Base-by-base conservation (phyloP, 1,140 invertebrate species). In the Drosophila grimshawi region DNA sequence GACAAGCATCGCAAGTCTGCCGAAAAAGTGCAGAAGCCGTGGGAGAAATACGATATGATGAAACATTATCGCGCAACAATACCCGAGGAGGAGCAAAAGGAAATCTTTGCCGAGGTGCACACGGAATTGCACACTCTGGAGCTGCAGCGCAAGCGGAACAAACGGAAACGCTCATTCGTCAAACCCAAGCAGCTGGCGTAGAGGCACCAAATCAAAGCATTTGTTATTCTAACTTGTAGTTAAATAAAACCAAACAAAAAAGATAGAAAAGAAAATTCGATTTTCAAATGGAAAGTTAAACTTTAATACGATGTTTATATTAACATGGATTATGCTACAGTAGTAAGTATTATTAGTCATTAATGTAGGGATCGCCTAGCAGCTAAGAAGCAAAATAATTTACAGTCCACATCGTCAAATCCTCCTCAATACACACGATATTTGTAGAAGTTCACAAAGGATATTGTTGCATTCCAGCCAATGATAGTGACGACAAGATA, bases 11-110 rank as follows among this genome's bases (percentile, higher is more conserved):
- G 93, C 73, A 93, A 92, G 29, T 94, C 94, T 80, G 94, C 95
- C 35, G 92, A 93, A 76, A 91, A 94, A 78, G 90, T 94, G 43
- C 93, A 93, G 52, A 96, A 94, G 81, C 96, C 97, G 6, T 98
- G 96, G 96, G 96, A 97, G 82, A 97, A 97, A 94, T 98, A 96
- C 93, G 98, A 99, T 93, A 93, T 99, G 43, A 98, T 99, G 97
- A 97, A 97, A 93, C 94, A 96, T 57, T 99, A 99, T 90, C 96
- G 98, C 82, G 93, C 94, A 86, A 97, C 96, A 4, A 96, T 98
- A 80, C 95, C 97, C 51, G 95, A 97, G 79, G 97, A 98, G 93
- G 97, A 98, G 74, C 97, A 98, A 92, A 93, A 93, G 39, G 94
- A 96, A 83, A 97, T 98, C 79, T 98, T 95, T 94, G 93, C 94